phyloP scores from a whole-genome alignment of 2,888 invertebrate species.

The Euplagia quadripunctaria region DNA sequence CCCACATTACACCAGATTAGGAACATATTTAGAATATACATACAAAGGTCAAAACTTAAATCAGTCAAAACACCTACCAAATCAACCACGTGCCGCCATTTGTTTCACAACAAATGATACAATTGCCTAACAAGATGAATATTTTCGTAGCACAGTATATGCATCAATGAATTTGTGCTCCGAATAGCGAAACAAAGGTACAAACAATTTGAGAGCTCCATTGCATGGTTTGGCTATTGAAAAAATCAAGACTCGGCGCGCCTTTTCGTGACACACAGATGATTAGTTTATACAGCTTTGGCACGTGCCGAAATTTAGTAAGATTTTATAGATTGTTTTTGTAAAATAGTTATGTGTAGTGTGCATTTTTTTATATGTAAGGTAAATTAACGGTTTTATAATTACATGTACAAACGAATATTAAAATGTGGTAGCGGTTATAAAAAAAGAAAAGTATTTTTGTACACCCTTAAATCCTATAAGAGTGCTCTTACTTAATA shows the following conservation, averaged over 20 bases:
- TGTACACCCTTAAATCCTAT: no score
- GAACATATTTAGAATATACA: no score
- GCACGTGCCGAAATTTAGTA: constrained; percentile 35
- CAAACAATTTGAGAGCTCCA: constrained; percentile 76
- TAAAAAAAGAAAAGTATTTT: no score
- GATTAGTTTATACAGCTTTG: constrained; percentile 21
- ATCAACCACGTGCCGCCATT: constrained; percentile 38
- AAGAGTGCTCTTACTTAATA: no score
- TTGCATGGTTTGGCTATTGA: constrained; percentile 68
- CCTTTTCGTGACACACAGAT: constrained; percentile 49
- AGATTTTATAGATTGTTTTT: not conserved
- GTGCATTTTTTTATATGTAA: not conserved
- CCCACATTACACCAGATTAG: no score
- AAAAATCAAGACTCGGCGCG: constrained; percentile 51
- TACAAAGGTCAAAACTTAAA: no score
- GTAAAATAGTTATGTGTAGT: not conserved
- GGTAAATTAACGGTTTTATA: not conserved
- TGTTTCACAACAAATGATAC: constrained; percentile 74
- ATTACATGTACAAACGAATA: not conserved
- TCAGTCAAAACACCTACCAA: constrained; percentile 44
- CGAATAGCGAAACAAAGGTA: constrained; percentile 75
- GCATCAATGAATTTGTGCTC: constrained; percentile 72
- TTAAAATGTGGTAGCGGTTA: not conserved
- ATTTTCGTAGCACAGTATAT: constrained; percentile 63
- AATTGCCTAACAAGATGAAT: constrained; percentile 79